These are phyloP conservation scores for Caenorhabditis imperialis DNA, from an alignment of 2,888 invertebrate species.

Conservation along the genomic window DNA sequence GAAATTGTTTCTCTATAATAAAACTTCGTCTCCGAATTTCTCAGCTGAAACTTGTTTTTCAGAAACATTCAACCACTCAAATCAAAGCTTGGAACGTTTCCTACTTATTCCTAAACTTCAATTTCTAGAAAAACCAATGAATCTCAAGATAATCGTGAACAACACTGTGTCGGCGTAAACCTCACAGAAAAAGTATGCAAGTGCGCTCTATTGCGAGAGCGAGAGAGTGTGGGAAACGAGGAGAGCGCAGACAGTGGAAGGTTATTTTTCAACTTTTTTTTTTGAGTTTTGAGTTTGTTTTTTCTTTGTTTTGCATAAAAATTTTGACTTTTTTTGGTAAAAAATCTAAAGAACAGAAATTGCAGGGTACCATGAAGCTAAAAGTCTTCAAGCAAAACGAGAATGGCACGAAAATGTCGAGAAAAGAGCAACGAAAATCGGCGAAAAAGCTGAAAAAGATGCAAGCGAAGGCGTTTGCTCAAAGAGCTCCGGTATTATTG, in stretches of 20 bases:
- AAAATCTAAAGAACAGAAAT: too few species aligned
- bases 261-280: neutral
- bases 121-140: too few species aligned
- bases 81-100: neutral
- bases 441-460: conserved; percentile 66
- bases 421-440: conserved; percentile 61
- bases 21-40: neutral
- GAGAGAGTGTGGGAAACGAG: neutral
- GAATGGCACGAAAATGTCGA: conserved; percentile 26
- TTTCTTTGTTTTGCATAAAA: too few species aligned
- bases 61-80: neutral
- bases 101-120: too few species aligned
- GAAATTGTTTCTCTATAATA: neutral
- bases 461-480: conserved; percentile 56
- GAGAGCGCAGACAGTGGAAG: neutral
- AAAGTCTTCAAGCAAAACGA: conserved; percentile 18
- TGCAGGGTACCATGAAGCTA: conserved; percentile 42
- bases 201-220: conserved; percentile 1
- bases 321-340: too few species aligned
- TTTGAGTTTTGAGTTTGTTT: too few species aligned
- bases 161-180: too few species aligned
- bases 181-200: too few species aligned
- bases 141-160: too few species aligned
- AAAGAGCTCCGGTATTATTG: conserved; percentile 50
- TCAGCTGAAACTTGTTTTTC: neutral